These are phyloP conservation scores for Datnioides undecimradiatus DNA, from an alignment of 2,113 vertebrate genomes.

Conservation along the genomic window DNA sequence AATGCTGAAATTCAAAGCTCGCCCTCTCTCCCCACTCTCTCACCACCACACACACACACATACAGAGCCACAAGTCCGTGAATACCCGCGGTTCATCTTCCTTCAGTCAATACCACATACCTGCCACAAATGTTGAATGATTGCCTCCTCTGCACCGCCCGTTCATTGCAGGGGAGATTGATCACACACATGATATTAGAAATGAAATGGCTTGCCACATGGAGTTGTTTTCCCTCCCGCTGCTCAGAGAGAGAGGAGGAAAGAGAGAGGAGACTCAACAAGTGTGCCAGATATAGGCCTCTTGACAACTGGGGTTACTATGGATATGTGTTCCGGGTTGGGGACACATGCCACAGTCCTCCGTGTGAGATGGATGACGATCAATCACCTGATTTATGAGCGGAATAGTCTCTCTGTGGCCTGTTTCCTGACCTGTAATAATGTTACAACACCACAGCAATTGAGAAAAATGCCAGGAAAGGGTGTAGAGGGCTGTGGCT, in stretches of 20 bases:
- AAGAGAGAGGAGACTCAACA: slow-evolving; percentile 30
- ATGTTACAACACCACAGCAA: slow-evolving; percentile 54
- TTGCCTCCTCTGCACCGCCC: slow-evolving; percentile 44
- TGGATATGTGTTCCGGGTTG: slow-evolving; percentile 44
- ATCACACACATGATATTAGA: slow-evolving; percentile 74
- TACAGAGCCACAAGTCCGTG: background rate
- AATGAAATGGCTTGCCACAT: slow-evolving; percentile 74
- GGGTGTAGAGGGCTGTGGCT: background rate
- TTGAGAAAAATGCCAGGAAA: slow-evolving; percentile 48
- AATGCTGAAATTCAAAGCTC: slow-evolving; percentile 2
- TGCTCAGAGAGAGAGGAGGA: slow-evolving; percentile 1
- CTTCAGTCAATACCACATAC: slow-evolving; percentile 70
- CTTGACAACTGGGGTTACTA: slow-evolving; percentile 51
- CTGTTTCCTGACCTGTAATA: slow-evolving; percentile 64
- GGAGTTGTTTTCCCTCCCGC: slow-evolving; percentile 67
- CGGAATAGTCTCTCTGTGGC: slow-evolving; percentile 22
- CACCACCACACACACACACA: background rate
- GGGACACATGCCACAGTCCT: slow-evolving; percentile 37
- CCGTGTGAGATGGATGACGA: slow-evolving; percentile 42
- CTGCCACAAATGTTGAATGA: slow-evolving; percentile 72
- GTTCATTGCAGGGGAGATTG: slow-evolving; percentile 64
- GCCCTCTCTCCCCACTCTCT: background rate
- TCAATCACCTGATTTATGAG: slow-evolving; percentile 73
- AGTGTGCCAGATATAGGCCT: slow-evolving; percentile 46
- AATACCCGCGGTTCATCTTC: slow-evolving; percentile 54